Base-by-base conservation (phyloP, 2,113 vertebrate species). In the Anolis sagrei region DNA sequence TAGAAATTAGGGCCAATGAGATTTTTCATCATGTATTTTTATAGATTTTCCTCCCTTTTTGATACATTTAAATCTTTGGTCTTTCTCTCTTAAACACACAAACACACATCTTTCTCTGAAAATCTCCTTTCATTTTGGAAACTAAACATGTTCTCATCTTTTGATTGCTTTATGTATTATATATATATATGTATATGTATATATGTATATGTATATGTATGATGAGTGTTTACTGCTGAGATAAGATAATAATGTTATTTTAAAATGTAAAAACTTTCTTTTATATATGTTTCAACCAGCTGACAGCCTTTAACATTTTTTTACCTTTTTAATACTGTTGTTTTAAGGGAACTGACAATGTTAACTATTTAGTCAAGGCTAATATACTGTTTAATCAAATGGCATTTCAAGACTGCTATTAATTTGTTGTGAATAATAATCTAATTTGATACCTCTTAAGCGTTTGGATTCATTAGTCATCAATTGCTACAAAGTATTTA, bases 301-400 rank as follows among this genome's bases (percentile, higher is more conserved):
- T 93, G 89, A 90, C 82, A 89, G 80, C 89, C 91, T 93, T 0
- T 0, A 90, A 88, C 87, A 94, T n/a, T n/a, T n/a, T n/a, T n/a
- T n/a, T n/a, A 36, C 23, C 0, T 49, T 89, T 48, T 13, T 90
- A 91, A 88, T 90, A 7, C 44, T 34, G 49, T 80, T 39, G 16
- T n/a, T 64, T 36, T 54, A 54, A 79, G 49, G 0, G 13, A 74
- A 21, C n/a, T 32, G 91, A 93, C 48, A 25, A 74, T 39, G 61
- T 19, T 75, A 79, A 74, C 93, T 79, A 85, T 93, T 93, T 92
- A 89, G 88, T 93, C 89, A 92, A 94, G 92, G 91, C 89, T 93
- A 94, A 91, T 93, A 93, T 10, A 87, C 91, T 92, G 91, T 92
- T 94, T 93, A 93, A 94, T 92, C 81, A 88, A 76, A 94, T 91